These are phyloP conservation scores for Peromyscus leucopus DNA, from an alignment of 2,113 vertebrate genomes.

Conservation along the genomic window DNA sequence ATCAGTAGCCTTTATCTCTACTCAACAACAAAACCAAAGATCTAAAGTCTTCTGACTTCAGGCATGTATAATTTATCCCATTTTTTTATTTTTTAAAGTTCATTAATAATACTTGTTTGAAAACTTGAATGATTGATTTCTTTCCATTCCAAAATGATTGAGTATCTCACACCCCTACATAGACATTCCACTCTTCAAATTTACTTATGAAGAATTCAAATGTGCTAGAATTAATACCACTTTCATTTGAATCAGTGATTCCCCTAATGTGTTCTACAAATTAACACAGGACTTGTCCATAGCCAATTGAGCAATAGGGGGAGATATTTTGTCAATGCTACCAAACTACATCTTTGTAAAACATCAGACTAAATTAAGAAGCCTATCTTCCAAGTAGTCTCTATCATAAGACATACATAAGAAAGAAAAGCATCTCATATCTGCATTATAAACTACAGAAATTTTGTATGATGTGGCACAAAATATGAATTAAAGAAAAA, in stretches of 20 bases:
- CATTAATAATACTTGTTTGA: constrained; percentile 11
- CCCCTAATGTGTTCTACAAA: constrained; percentile 5
- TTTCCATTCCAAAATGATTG: constrained; percentile 18
- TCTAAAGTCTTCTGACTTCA: not conserved
- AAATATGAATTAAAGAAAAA: constrained; percentile 38
- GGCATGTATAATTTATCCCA: not conserved
- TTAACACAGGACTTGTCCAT: constrained; percentile 56
- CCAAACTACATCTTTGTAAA: constrained; percentile 55
- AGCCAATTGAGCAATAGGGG: constrained; percentile 48
- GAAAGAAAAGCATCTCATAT: not conserved
- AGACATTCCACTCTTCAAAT: not conserved
- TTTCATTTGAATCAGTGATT: constrained; percentile 63
- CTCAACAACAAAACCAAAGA: not conserved
- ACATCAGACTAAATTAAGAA: constrained; percentile 58
- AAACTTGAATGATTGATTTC: not conserved
- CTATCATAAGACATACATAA: not conserved
- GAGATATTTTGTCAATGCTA: constrained; percentile 21
- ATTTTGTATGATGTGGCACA: not conserved
- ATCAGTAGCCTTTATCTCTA: constrained; percentile 1
- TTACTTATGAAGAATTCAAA: constrained; percentile 60
- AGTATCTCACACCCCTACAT: not conserved
- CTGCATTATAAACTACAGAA: constrained; percentile 28
- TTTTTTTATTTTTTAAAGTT: not conserved
- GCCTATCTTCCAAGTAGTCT: not conserved
- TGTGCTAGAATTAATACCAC: constrained; percentile 47